A percentile compares a stretch with the other conserved stretches of the same genome.
phyloP scores from a whole-genome alignment of 2,113 vertebrate genomes.

The Laticauda colubrina region DNA sequence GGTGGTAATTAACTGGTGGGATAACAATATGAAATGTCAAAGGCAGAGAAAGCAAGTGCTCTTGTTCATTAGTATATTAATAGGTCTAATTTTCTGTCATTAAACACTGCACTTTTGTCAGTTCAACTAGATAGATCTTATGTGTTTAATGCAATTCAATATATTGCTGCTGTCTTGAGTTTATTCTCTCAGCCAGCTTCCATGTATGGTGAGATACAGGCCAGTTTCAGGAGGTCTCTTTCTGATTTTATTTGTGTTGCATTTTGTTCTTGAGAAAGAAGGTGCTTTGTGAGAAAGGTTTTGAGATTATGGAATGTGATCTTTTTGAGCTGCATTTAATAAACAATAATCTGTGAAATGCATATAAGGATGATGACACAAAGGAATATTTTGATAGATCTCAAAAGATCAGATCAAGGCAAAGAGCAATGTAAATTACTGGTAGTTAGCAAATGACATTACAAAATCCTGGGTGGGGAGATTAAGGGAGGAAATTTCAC shows the following conservation, averaged over 20 bases:
- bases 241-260: neutral
- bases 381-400: conserved; percentile 32
- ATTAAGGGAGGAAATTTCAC: neutral
- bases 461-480: conserved; percentile 8
- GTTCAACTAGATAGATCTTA: conserved; percentile 53
- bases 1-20: conserved; percentile 58
- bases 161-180: conserved; percentile 47
- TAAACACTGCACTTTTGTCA: conserved; percentile 64
- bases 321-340: conserved; percentile 17
- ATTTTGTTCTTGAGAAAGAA: conserved; percentile 52
- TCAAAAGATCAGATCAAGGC: conserved; percentile 42
- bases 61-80: conserved; percentile 70
- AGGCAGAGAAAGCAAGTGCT: conserved; percentile 62
- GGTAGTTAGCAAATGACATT: conserved; percentile 43
- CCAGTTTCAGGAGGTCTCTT: conserved; percentile 21
- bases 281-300: conserved; percentile 37
- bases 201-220: neutral
- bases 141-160: conserved; percentile 67
- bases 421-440: conserved; percentile 40
- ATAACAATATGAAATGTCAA: conserved; percentile 67
- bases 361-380: neutral
- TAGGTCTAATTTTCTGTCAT: conserved; percentile 68
- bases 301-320: conserved; percentile 47
- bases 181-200: conserved; percentile 15
- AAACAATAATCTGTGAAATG: conserved; percentile 58